Percentiles rank a stretch among this genome's conserved stretches.
Evolutionary conservation across 2,797 vertebrate species (phyloP).

Genomic region (Etheostoma nigrum): DNA sequence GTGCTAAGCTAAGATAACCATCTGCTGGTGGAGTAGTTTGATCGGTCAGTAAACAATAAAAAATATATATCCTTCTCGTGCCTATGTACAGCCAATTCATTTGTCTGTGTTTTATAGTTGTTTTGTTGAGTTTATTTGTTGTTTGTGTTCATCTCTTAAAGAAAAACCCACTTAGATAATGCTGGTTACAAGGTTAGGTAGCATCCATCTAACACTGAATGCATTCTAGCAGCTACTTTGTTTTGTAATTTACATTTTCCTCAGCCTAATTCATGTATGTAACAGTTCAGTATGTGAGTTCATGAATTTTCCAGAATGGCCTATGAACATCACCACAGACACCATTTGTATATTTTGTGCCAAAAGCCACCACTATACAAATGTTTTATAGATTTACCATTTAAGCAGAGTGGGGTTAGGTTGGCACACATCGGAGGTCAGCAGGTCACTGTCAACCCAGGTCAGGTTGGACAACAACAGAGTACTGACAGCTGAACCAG

Average conservation of each 20-base stretch:
- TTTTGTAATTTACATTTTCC: neutral
- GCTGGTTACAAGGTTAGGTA: neutral
- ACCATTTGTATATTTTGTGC: neutral
- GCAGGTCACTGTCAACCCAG: slow-evolving; percentile 64
- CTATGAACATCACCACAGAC: neutral
- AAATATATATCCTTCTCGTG: neutral
- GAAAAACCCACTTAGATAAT: neutral
- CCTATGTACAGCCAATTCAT: neutral
- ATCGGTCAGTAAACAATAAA: neutral
- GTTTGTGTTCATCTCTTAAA: too few species aligned
- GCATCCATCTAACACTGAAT: neutral
- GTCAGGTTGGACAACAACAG: slow-evolving; percentile 69
- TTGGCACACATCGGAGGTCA: slow-evolving; percentile 53
- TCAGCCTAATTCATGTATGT: neutral
- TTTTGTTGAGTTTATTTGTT: too few species aligned
- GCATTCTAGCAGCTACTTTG: neutral
- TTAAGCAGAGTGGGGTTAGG: slow-evolving; percentile 13
- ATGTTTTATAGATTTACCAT: slow-evolving; percentile 62
- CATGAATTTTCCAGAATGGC: neutral
- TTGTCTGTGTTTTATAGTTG: neutral
- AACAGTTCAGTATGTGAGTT: neutral
- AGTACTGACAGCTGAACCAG: neutral
- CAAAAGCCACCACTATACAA: neutral
- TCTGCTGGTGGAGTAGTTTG: neutral
- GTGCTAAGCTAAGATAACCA: too few species aligned